phyloP scores from a whole-genome alignment of 2,113 vertebrate genomes.

The Sinocyclocheilus anophthalmus region DNA sequence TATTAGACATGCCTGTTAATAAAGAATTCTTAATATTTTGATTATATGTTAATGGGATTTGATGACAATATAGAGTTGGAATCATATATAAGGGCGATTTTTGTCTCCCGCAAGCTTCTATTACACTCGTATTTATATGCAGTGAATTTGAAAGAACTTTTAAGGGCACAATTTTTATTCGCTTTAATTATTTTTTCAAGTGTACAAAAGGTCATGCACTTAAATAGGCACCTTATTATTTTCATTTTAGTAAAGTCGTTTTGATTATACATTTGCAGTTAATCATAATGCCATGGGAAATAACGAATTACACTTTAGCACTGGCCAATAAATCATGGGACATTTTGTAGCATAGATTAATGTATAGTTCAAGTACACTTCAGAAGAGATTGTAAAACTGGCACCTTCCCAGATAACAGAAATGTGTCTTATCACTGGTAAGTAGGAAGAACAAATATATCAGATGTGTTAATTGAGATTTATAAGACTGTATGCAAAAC shows the following conservation, averaged over 20 bases:
- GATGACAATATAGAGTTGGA: not conserved
- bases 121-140: not conserved
- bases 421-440: not conserved
- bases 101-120: too few relatives aligned
- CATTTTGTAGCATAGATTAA: not conserved
- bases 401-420: constrained; percentile 11
- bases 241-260: not conserved
- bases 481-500: not conserved
- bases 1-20: not conserved
- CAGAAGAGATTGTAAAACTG: constrained; percentile 1
- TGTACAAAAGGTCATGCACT: constrained; percentile 15
- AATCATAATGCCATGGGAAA: not conserved
- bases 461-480: constrained; percentile 8
- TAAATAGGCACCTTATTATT: constrained; percentile 7
- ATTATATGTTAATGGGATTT: not conserved
- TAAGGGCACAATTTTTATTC: not conserved
- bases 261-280: constrained; percentile 19
- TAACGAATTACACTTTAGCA: not conserved
- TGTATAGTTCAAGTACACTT: constrained; percentile 31
- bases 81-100: not conserved
- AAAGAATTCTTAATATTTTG: not conserved
- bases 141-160: constrained; percentile 8
- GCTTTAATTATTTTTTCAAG: not conserved
- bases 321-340: not conserved
- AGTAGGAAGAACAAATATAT: not conserved